Percentiles rank a stretch among this genome's conserved stretches.
These are phyloP conservation scores for Indicator indicator DNA, from an alignment of 2,113 vertebrate genomes.

Conservation along the genomic window DNA sequence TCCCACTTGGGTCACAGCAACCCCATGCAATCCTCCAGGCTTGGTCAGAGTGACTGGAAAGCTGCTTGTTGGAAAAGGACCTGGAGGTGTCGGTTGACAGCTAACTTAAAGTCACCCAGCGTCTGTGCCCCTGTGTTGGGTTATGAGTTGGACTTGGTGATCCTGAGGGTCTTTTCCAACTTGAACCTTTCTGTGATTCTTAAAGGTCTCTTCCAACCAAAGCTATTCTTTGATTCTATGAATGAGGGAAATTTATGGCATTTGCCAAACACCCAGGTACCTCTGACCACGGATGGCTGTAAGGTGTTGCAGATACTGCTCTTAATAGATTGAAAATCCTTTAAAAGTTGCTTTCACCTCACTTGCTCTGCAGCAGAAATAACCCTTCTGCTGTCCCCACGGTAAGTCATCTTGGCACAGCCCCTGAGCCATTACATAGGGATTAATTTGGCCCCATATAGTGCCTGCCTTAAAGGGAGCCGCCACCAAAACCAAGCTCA, in stretches of 20 bases:
- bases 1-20: no score
- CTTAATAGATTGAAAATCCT: background rate
- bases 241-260: fast-evolving
- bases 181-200: no score
- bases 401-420: background rate
- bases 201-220: no score
- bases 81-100: no score
- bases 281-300: background rate
- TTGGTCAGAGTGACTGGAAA: no score
- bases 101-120: no score
- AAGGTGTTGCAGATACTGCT: background rate
- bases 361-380: background rate
- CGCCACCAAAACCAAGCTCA: constrained; percentile 7
- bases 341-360: background rate
- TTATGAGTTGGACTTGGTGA: no score
- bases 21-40: no score
- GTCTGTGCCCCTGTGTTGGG: no score
- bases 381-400: background rate
- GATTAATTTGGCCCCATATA: background rate
- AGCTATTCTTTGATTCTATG: no score
- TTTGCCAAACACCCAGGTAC: background rate
- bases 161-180: no score
- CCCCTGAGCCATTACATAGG: fast-evolving
- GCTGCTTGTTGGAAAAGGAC: no score
- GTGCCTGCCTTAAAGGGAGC: background rate